Evolutionary conservation across 2,888 invertebrate species (phyloP), one percentile per base, ranked within the genome.

Genomic region (Coelinius sp.): DNA sequence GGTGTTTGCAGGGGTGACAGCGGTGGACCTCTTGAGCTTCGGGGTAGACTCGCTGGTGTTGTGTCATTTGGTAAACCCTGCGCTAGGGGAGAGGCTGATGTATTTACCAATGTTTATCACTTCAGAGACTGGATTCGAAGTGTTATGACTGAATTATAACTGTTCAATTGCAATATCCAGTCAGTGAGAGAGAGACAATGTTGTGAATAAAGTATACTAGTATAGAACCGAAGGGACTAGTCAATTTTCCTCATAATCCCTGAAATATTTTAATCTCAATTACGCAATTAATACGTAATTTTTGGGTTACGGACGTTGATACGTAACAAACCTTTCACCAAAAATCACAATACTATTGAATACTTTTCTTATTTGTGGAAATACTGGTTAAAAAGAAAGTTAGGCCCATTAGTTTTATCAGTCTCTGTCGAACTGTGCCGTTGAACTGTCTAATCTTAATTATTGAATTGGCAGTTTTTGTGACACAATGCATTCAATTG

Each of bases 1-100:
- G 46, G 46, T 3, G 46, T 49, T 64, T 64, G 25, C 17, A 25
- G 25, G 77, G 76, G 76, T 53, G 76, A 77, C 70, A 77, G 76
- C 10, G 77, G 77, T 24, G 70, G 76, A 6, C 77, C 77, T 10
- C 25, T 77, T 8, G 73, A 59, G 3, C 63, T 63, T 14, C 44
- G 74, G 2, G 46, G 49, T 7, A 0, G 31, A 35, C 20, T 77
- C n/a, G 52, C 75, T 31, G 77, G 76, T 53, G 27, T 77, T 12
- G 69, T 69, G 10, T 75, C 77, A 7, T 17, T 41, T 31, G 68
- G 64, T 6, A 24, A 49, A 8, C 70, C 73, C 7, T 75, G 75
- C 24, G 46, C 20, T 20, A 1, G 14, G 14, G 46, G 46, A 49
- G 5, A 49, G 1, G 8, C 46, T 10, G 46, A 49, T 49, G 46